Base-by-base conservation (phyloP, 2,888 invertebrate species). In the Tiliacea aurago region DNA sequence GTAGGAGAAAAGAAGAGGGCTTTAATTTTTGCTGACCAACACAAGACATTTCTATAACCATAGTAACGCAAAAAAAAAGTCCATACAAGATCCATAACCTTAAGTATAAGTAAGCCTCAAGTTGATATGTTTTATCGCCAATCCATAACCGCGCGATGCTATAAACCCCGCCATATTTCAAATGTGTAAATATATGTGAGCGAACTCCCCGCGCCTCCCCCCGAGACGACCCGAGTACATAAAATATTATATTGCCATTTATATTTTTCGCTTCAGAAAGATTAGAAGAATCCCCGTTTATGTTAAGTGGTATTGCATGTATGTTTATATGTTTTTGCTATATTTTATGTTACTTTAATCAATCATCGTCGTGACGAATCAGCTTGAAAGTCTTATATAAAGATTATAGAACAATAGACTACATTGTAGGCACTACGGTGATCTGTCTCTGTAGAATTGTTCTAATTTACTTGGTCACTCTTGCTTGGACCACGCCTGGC, bases 131-230 rank as follows among this genome's bases (percentile, higher is more conserved):
- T 94, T 94, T 93, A 94, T 91, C 84, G 86, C 87, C 94, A 94
- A 95, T 95, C 95, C 95, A 95, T 95, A 95, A 93, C 37, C 86
- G 90, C 92, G 93, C 89, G 89, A 92, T 91, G 89, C 88, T 90
- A 92, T 95, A 95, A 95, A 94, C 90, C 84, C 81, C 73, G 91
- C 84, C 91, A 90, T 94, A 94, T 94, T 93, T 94, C 93, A 94
- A 93, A 94, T 90, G 94, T 94, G 95, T 92, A 94, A 94, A 95
- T 93, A 94, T 94, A 94, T 87, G 91, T 80, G 91, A 87, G 87
- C 87, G 82, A 65, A 75, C 59, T n/a, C 62, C 78, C 84, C 84
- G 78, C 82, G 33, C 66, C 84, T 76, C 83, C 86, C 82, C 79
- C 78, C 66, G 84, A 87, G 89, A 81, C 87, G 82, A 85, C 75